Evolutionary conservation across 2,888 invertebrate genomes (phyloP), one percentile per base, ranked within the genome.

Genomic region (Dugesia japonica): DNA sequence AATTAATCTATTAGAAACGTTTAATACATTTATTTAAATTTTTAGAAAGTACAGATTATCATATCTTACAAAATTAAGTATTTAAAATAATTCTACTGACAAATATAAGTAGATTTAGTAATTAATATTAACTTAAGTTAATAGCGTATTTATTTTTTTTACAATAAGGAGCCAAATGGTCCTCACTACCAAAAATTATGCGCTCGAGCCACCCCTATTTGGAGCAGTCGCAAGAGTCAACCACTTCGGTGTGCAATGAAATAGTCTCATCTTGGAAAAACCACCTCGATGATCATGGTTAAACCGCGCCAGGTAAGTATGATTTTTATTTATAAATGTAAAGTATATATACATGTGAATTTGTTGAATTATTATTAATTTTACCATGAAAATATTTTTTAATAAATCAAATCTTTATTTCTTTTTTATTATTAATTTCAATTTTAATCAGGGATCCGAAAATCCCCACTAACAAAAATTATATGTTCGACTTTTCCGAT

Each of bases 381-480:
- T n/a, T n/a, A n/a, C n/a, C n/a, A n/a, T n/a, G n/a, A n/a, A n/a
- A n/a, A n/a, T n/a, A n/a, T n/a, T n/a, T n/a, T n/a, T n/a, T n/a
- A n/a, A n/a, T n/a, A n/a, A n/a, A n/a, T n/a, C n/a, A n/a, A n/a
- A n/a, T n/a, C n/a, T n/a, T n/a, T n/a, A n/a, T n/a, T n/a, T n/a
- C n/a, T n/a, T n/a, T n/a, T n/a, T n/a, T n/a, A n/a, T n/a, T 7
- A 23, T 56, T 56, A n/a, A 56, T 56, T 56, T 56, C 4, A 56
- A 31, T 56, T 56, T 23, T 13, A 4, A 56, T 56, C 4, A 56
- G 56, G 56, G 56, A 56, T n/a, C 56, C 56, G 56, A 56, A 23
- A 56, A 31, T 72, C 72, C 72, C 72, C 72, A 72, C 72, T 72
- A 72, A 27, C 72, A 72, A 72, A 72, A 72, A 72, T 72, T 72